These are phyloP conservation scores for Maccullochella peelii DNA, from an alignment of 2,113 vertebrate species.

Conservation along the genomic window DNA sequence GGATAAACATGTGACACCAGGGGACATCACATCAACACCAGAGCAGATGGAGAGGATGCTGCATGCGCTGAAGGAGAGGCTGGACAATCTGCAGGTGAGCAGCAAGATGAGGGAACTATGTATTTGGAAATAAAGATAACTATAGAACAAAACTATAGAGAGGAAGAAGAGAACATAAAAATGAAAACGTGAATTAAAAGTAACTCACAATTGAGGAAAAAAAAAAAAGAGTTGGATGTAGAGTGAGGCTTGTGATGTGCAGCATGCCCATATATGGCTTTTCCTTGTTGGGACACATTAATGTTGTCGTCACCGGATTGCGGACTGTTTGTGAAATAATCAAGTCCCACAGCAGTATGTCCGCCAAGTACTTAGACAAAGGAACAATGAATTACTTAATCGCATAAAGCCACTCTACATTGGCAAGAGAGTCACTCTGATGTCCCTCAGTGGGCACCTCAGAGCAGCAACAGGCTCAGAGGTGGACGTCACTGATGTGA, in stretches of 20 bases:
- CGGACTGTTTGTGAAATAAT: constrained; percentile 9
- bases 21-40: constrained; percentile 72
- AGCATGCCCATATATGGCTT: neutral
- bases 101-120: constrained; percentile 1
- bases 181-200: neutral
- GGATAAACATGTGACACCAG: constrained; percentile 77
- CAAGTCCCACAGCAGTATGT: constrained; percentile 28
- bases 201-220: neutral
- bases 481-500: constrained; percentile 13
- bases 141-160: neutral
- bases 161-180: neutral
- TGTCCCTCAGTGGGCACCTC: constrained; percentile 23
- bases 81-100: constrained; percentile 87
- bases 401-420: constrained; percentile 42
- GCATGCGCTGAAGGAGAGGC: constrained; percentile 85
- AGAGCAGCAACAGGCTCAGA: constrained; percentile 23
- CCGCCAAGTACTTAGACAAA: constrained; percentile 54
- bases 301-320: constrained; percentile 33
- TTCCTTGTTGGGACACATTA: constrained; percentile 22
- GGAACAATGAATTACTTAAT: constrained; percentile 59
- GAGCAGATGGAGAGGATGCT: constrained; percentile 87
- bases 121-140: neutral
- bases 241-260: neutral
- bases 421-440: constrained; percentile 36
- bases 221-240: neutral